Evolutionary conservation across 2,888 invertebrate genomes (phyloP), one percentile per base, ranked within the genome.

Genomic region (Actias luna): DNA sequence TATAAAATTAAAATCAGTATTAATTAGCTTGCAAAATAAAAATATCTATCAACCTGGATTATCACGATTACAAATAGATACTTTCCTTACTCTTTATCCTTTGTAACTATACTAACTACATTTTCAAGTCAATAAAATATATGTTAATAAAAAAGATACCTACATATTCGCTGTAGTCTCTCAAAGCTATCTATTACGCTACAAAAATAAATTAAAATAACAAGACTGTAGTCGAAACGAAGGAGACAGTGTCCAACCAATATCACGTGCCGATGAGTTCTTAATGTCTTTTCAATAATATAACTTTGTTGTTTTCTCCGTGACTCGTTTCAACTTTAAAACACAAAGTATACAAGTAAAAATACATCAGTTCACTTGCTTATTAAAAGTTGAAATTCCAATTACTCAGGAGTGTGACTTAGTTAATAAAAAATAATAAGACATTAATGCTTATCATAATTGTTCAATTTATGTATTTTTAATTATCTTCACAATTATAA

Each of bases 271-370:
- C 65, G 63, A 68, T 66, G 63, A 36, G 16, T 65, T 66, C 67
- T 64, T 63, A 70, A 70, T 62, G 66, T 65, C 65, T 66, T 69
- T 69, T 68, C 68, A 63, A 70, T 69, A 67, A 62, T 59, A 63
- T 60, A 25, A 29, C 35, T 62, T 42, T 61, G 61, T 62, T 63
- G 55, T 61, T 61, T 42, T 39, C 59, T 10, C 36, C 36, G 25
- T 33, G 2, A 63, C 60, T 27, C 50, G 25, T 61, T 58, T 62
- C 14, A 61, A 61, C 39, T 61, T 57, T 29, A 52, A 16, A 29
- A 22, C 29, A 27, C 25, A 36, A 39, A 61, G 57, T 39, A 42
- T 42, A 42, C 42, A 42, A 42, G 42, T 42, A 42, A 42, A 18
- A 42, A 39, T 5, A n/a, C 39, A n/a, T 42, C 18, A 18, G 18